Percentiles rank a stretch among this genome's conserved stretches.
Conservation (phyloP, 2,888 invertebrate species). For the Argynnis bischoffii region DNA sequence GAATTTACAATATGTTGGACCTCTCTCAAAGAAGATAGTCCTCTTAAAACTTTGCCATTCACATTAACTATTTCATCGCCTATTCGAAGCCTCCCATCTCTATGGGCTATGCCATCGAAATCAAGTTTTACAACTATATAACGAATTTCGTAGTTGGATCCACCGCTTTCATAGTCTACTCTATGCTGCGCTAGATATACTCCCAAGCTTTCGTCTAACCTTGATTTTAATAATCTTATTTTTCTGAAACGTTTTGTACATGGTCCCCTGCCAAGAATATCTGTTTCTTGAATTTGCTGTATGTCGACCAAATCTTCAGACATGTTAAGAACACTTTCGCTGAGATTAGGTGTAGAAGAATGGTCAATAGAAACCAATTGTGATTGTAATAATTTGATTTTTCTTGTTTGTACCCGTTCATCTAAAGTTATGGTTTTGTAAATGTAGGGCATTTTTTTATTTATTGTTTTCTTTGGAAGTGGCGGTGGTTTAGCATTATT, state of each 20-base stretch:
- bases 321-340: constrained; percentile 54
- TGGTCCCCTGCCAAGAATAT: constrained; percentile 80
- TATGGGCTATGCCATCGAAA: constrained; percentile 85
- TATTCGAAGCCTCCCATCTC: constrained; percentile 90
- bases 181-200: constrained; percentile 87
- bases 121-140: constrained; percentile 85
- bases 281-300: constrained; percentile 59
- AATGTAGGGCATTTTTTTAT: constrained; percentile 69
- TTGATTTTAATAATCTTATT: constrained; percentile 85
- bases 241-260: constrained; percentile 84
- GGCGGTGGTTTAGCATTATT: constrained; percentile 73
- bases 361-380: constrained; percentile 68
- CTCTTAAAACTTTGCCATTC: constrained; percentile 90
- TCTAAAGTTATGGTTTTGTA: constrained; percentile 77
- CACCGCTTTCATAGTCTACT: constrained; percentile 76
- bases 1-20: constrained; percentile 83
- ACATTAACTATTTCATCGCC: constrained; percentile 96
- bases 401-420: constrained; percentile 76
- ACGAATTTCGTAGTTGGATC: constrained; percentile 82
- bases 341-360: constrained; percentile 58
- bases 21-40: constrained; percentile 86
- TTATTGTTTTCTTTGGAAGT: constrained; percentile 72
- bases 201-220: constrained; percentile 86
- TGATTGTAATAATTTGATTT: constrained; percentile 75
- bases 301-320: constrained; percentile 57